Percentiles rank a stretch among this genome's conserved stretches.
These are phyloP conservation scores for Phaethornis superciliosus DNA, from an alignment of 2,113 vertebrate genomes.

Conservation along the genomic window DNA sequence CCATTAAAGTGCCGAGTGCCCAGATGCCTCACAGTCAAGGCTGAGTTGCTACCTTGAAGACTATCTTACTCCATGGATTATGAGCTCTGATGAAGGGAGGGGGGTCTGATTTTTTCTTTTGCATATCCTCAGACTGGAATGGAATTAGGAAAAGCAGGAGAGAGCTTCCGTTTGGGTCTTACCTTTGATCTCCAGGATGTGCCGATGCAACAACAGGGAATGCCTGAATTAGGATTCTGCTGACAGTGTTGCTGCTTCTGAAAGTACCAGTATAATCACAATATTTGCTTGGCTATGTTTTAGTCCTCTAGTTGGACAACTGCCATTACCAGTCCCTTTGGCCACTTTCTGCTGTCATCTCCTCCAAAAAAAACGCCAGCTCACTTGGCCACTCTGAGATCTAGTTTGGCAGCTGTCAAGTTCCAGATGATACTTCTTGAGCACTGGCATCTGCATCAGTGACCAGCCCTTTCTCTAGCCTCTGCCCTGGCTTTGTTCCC, in stretches of 20 bases:
- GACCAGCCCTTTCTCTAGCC: not conserved
- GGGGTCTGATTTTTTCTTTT: not conserved
- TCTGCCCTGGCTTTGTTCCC: constrained; percentile 66
- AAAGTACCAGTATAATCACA: constrained; percentile 4
- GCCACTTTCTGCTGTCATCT: constrained; percentile 65
- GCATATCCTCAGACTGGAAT: not conserved
- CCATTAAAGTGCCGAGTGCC: not conserved
- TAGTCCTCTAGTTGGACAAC: constrained; percentile 49
- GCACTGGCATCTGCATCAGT: constrained; percentile 56
- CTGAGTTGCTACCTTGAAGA: not conserved
- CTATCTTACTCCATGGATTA: not conserved
- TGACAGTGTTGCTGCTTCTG: not conserved
- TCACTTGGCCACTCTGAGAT: constrained; percentile 45
- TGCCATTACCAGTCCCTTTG: constrained; percentile 49
- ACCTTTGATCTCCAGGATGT: not conserved
- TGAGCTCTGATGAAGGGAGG: not conserved
- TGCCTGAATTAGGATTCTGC: not conserved
- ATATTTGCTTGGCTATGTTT: constrained; percentile 23
- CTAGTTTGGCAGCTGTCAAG: constrained; percentile 70
- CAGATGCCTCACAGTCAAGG: not conserved
- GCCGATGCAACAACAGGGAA: not conserved
- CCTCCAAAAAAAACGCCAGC: constrained; percentile 53
- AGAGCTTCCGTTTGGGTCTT: not conserved
- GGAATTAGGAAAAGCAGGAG: not conserved
- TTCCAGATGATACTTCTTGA: constrained; percentile 69